Evolutionary conservation across 2,888 invertebrate genomes (phyloP).

Genomic region (Epirrhoe alternata): DNA sequence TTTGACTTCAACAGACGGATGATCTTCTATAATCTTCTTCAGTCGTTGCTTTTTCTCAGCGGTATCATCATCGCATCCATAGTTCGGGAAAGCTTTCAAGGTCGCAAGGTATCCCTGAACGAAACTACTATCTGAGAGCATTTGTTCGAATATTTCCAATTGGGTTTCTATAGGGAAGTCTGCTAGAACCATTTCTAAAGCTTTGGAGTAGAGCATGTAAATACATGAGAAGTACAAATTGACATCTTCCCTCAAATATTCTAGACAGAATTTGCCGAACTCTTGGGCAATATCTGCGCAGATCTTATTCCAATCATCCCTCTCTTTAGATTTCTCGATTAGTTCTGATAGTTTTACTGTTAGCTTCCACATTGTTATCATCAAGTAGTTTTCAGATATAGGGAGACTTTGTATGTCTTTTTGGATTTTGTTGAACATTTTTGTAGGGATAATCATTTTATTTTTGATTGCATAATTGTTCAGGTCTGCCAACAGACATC

Average conservation of each 20-base stretch:
- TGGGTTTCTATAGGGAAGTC: conserved; percentile 29
- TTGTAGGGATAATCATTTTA: conserved; percentile 50
- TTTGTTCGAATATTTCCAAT: conserved; percentile 46
- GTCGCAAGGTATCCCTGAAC: conserved; percentile 58
- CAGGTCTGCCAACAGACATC: conserved; percentile 49
- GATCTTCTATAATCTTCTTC: conserved; percentile 42
- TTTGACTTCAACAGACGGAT: conserved; percentile 61
- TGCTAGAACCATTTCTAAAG: conserved; percentile 42
- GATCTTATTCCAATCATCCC: conserved; percentile 45
- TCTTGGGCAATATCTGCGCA: conserved; percentile 49
- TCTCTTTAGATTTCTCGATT: conserved; percentile 42
- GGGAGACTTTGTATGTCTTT: conserved; percentile 50
- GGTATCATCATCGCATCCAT: conserved; percentile 22
- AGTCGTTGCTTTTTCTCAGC: conserved; percentile 37
- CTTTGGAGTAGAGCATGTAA: conserved; percentile 57
- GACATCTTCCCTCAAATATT: conserved; percentile 61
- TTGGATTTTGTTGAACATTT: conserved; percentile 53
- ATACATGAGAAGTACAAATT: conserved; percentile 58
- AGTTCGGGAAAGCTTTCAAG: conserved; percentile 46
- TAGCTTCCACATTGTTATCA: conserved; percentile 61
- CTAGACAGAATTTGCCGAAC: conserved; percentile 56
- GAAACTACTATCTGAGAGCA: conserved; percentile 55
- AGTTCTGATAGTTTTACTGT: conserved; percentile 51
- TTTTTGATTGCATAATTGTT: conserved; percentile 46
- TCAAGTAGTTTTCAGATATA: conserved; percentile 59